Base-by-base conservation (phyloP, 2,797 vertebrate species). In the Phylloscopus collybita region DNA sequence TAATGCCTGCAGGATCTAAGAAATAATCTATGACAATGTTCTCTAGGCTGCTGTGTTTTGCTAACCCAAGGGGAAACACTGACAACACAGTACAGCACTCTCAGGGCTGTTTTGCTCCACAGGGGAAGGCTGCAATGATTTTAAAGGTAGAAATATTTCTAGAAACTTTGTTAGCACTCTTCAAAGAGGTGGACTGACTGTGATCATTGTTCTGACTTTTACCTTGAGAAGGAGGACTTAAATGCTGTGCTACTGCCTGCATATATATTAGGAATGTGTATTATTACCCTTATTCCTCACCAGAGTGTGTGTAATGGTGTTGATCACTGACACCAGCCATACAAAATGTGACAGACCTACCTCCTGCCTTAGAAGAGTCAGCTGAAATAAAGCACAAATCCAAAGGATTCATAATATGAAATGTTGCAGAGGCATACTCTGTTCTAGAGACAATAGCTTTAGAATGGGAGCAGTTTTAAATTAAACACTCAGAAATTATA, bases 1-100 rank as follows among this genome's bases (percentile, higher is more conserved):
- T 81, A 94, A 85, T 61, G 87, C 95, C 93, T 59, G 79, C 92
- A 96, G 93, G 92, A 80, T 65, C 62, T 93, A 70, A 87, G 82
- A 87, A 89, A 93, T 93, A 91, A 96, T 94, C 92, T 91, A 88
- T 82, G 75, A 91, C 89, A 78, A 75, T 40, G 91, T 96, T 91
- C 69, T 88, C 40, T 20, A 78, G 91, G 95, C 91, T 86, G 92
- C 84, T 89, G 84, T 80, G 91, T 83, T 94, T 91, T 92, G 65
- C 79, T 65, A 93, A 75, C 59, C 69, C 69, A 65, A 71, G 75
- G 90, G 91, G 79, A 93, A 94, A 83, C 62, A 59, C 30, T 56
- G 75, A 86, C 89, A 92, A 86, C 89, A 86, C 44, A 42, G 45
- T n/a, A 80, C 72, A 78, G 91, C 1, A 0, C 65, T 94, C 72